Percentiles rank a stretch among this genome's conserved stretches.
phyloP scores from a whole-genome alignment of 2,888 invertebrate genomes.

The Chaitophorus viminalis region DNA sequence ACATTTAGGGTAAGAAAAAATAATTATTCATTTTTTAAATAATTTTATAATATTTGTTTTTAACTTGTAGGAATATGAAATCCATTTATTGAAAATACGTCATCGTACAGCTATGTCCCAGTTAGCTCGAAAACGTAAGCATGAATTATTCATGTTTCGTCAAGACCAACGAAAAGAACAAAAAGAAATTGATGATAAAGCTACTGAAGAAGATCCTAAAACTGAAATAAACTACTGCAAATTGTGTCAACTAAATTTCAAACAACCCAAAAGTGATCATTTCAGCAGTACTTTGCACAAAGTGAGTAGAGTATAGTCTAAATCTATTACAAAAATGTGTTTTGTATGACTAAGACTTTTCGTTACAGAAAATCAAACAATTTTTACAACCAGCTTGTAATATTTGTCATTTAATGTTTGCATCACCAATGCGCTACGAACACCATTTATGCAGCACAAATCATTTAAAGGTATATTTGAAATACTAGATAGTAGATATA shows the following conservation, averaged over 20 bases:
- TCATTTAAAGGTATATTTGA: constrained; percentile 62
- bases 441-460: constrained; percentile 70
- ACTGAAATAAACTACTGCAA: constrained; percentile 77
- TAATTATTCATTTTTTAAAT: neutral
- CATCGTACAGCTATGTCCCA: constrained; percentile 62
- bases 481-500: neutral
- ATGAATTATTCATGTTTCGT: constrained; percentile 71
- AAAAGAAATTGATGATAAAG: constrained; percentile 76
- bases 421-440: constrained; percentile 86
- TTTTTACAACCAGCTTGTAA: constrained; percentile 86
- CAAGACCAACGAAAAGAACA: constrained; percentile 83
- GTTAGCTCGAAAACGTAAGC: constrained; percentile 48
- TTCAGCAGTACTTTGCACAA: constrained; percentile 80
- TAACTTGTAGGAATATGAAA: constrained; percentile 52
- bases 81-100: constrained; percentile 60
- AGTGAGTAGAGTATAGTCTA: constrained; percentile 63
- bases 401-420: constrained; percentile 80
- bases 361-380: constrained; percentile 79
- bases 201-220: constrained; percentile 72
- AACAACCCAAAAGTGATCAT: constrained; percentile 81
- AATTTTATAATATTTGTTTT: neutral
- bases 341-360: constrained; percentile 18
- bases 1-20: constrained; percentile 75
- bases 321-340: neutral
- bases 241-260: constrained; percentile 80